These are phyloP conservation scores for Pseudopleuronectes americanus DNA, from an alignment of 2,797 vertebrate species.

Conservation along the genomic window DNA sequence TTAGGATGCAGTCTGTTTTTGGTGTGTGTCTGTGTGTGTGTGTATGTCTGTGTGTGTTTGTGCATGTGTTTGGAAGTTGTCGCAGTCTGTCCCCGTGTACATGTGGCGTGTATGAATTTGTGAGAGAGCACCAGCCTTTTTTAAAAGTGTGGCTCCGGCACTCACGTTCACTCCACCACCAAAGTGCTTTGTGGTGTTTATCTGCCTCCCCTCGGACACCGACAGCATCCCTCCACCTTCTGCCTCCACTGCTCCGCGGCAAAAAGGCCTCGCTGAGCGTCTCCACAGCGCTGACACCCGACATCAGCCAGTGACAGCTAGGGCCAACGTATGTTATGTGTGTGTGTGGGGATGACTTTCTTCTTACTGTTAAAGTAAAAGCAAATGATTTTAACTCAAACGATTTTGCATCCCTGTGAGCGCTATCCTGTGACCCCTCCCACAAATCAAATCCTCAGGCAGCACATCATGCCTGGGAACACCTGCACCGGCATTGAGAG, in stretches of 20 bases:
- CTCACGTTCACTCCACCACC: conserved; percentile 86
- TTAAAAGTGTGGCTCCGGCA: conserved; percentile 87
- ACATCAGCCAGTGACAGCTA: conserved; percentile 48
- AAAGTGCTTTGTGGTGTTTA: conserved; percentile 84
- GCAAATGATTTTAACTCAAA: conserved; percentile 26
- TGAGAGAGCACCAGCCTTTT: conserved; percentile 78
- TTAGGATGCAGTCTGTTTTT: conserved; percentile 45
- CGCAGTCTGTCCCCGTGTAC: conserved; percentile 33
- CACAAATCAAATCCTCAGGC: conserved; percentile 42
- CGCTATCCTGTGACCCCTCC: conserved; percentile 40
- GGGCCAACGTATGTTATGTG: conserved; percentile 43
- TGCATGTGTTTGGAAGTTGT: conserved; percentile 35
- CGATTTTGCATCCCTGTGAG: conserved; percentile 30
- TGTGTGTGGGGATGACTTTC: conserved; percentile 1
- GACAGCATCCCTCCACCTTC: conserved; percentile 74
- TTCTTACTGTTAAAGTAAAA: conserved; percentile 31
- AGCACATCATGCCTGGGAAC: conserved; percentile 59
- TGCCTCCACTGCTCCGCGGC: conserved; percentile 71
- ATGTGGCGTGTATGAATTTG: conserved; percentile 59
- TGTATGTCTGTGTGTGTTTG: conserved; percentile 28
- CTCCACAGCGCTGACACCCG: conserved; percentile 19
- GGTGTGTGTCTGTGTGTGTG: conserved; percentile 22
- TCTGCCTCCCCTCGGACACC: conserved; percentile 84
- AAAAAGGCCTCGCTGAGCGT: conserved; percentile 60
- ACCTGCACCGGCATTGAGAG: conserved; percentile 56